Evolutionary conservation across 2,113 vertebrate species (phyloP).

Genomic region (Dicentrarchus labrax): DNA sequence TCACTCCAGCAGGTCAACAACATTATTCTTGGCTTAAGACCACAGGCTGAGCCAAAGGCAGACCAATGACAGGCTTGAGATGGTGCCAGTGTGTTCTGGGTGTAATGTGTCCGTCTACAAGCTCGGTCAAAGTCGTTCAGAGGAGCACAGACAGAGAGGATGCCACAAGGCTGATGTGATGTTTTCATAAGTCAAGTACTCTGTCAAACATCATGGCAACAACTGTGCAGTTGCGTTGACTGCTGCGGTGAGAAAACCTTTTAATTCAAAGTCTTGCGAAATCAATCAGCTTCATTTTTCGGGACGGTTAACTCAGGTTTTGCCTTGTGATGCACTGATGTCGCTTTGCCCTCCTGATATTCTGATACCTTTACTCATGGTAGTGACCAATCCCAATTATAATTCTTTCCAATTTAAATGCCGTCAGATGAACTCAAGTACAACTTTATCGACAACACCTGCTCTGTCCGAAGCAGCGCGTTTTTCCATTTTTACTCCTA

Average conservation of each 20-base stretch:
- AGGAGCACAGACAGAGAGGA: constrained; percentile 22
- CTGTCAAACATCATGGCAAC: not conserved
- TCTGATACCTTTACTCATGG: not conserved
- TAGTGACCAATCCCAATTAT: not conserved
- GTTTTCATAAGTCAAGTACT: constrained; percentile 17
- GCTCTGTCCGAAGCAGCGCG: no score
- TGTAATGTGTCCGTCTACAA: constrained; percentile 57
- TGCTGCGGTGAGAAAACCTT: not conserved
- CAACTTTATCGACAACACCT: not conserved
- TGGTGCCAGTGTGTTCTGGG: constrained; percentile 68
- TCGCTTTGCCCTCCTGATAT: not conserved
- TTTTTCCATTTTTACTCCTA: no score
- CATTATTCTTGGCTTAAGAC: constrained; percentile 71
- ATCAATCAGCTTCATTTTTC: not conserved
- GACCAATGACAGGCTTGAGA: constrained; percentile 60
- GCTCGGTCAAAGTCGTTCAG: constrained; percentile 41
- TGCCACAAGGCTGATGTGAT: constrained; percentile 43
- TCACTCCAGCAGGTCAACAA: constrained; percentile 58
- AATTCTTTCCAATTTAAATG: not conserved
- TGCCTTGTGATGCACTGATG: not conserved
- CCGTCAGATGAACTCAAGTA: not conserved
- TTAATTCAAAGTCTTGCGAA: constrained; percentile 9
- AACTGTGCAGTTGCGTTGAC: constrained; percentile 2
- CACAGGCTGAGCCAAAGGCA: constrained; percentile 43
- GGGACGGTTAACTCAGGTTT: not conserved